phyloP scores from a whole-genome alignment of 2,113 vertebrate species.

The Brienomyrus longianalis region DNA sequence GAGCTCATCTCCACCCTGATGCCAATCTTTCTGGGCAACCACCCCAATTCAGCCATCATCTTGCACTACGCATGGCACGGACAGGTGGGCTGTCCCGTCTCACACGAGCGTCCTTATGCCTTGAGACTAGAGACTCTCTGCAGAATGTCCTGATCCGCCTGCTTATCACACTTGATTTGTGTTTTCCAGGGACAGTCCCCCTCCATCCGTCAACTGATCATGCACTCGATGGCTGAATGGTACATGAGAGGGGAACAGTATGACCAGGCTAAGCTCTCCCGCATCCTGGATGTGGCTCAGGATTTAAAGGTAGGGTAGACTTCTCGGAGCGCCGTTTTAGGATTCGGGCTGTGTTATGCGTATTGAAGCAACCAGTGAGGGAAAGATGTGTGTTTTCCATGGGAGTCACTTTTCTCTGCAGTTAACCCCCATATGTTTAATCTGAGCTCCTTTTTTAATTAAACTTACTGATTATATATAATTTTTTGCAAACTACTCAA shows the following conservation, averaged over 20 bases:
- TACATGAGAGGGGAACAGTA: constrained; percentile 99
- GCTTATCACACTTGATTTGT: not conserved
- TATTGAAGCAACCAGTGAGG: not conserved
- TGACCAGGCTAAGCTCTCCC: constrained; percentile 93
- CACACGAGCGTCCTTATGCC: not conserved
- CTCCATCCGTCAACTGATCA: constrained; percentile 96
- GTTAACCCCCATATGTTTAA: too few relatives aligned
- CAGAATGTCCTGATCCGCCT: not conserved
- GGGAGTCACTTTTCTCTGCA: not conserved
- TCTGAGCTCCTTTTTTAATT: not conserved
- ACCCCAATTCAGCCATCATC: constrained; percentile 98
- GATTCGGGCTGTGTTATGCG: not conserved
- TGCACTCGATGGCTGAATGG: constrained; percentile 99
- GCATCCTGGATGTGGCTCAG: constrained; percentile 97
- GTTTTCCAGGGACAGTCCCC: constrained; percentile 86
- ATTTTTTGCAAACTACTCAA: not conserved
- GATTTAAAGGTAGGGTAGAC: constrained; percentile 83
- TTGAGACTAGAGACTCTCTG: not conserved
- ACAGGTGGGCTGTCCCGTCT: constrained; percentile 69
- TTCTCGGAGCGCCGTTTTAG: not conserved
- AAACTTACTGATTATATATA: not conserved
- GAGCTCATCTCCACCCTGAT: constrained; percentile 98
- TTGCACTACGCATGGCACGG: constrained; percentile 99
- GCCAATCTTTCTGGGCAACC: constrained; percentile 98
- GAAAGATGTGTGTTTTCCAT: not conserved